Base-by-base conservation (phyloP, 1,140 invertebrate genomes). In the Pachypeltis micranthus region DNA sequence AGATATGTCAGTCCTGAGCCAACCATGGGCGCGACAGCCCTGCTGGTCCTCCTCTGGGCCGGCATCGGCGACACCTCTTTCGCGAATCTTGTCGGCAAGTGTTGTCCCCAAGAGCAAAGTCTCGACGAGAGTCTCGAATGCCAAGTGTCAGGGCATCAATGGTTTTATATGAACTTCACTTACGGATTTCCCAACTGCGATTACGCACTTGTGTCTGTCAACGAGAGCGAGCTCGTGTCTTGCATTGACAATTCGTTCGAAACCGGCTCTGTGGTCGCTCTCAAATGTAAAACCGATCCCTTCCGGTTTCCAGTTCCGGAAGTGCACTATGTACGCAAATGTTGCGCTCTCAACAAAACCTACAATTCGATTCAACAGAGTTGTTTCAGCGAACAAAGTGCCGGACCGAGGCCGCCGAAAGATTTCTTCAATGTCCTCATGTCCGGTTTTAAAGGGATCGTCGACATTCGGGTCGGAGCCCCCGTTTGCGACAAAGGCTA, bases 311-410 rank as follows among this genome's bases (percentile, higher is more conserved):
- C 19, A n/a, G 64, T 64, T 14, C 66, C 66, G 3, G 29, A 60
- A 23, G 62, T 67, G 1, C 24, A 63, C 51, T 63, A 58, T 29
- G 34, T 67, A 12, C 44, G 59, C 7, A 67, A 67, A 58, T 67
- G 66, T 51, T 67, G 66, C 27, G 55, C 66, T 19, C 1, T 58
- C 14, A 31, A 63, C 14, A 63, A 59, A 27, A 55, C 29, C 2
- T 67, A 67, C 28, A 44, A 64, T 27, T 39, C 62, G n/a, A 39
- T 56, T 19, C 26, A 59, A 21, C 47, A 63, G 24, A 47, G 29
- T 44, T 67, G 66, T 44, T 65, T 57, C 44, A 51, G 59, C 1
- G 31, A 65, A 12, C 23, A 57, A 26, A 51, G 16, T n/a, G 10
- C 19, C 1, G 27, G 39, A n/a, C 12, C 19, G 12, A 23, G 21